Conservation (phyloP, 2,113 vertebrate species). For the Vanacampus margaritifer region DNA sequence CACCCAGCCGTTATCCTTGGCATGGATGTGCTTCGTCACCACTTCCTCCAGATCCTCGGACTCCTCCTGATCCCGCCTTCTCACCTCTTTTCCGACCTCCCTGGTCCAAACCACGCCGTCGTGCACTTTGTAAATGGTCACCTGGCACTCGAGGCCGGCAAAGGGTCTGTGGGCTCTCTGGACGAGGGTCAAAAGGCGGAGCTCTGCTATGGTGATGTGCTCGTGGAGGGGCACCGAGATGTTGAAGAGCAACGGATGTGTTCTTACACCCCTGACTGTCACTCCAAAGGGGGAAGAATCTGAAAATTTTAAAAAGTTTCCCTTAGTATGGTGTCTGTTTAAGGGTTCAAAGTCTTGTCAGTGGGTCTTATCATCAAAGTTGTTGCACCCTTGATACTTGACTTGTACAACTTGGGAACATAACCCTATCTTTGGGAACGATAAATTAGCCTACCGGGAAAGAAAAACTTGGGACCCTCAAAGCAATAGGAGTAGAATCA, state of each 20-base stretch:
- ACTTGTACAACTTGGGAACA: neutral
- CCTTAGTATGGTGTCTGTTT: conserved; percentile 19
- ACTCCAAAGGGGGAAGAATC: conserved; percentile 75
- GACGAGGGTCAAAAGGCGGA: conserved; percentile 84
- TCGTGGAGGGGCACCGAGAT: conserved; percentile 87
- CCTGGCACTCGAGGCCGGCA: conserved; percentile 76
- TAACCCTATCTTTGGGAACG: neutral
- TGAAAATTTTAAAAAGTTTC: conserved; percentile 61
- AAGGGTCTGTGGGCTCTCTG: conserved; percentile 71
- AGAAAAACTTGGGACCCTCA: too few relatives aligned
- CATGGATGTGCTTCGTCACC: conserved; percentile 78
- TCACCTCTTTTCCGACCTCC: conserved; percentile 46
- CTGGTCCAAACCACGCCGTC: conserved; percentile 45
- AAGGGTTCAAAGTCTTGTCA: neutral
- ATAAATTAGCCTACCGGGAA: neutral
- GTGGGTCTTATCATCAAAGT: neutral
- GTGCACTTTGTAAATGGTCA: conserved; percentile 82
- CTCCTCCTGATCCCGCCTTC: conserved; percentile 49
- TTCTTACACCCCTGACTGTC: conserved; percentile 72
- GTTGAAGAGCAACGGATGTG: conserved; percentile 87
- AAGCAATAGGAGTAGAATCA: too few relatives aligned
- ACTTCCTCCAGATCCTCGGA: conserved; percentile 72
- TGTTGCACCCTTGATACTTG: neutral
- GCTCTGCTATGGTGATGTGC: conserved; percentile 82
- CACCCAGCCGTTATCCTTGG: conserved; percentile 86